A percentile compares a stretch with the other conserved stretches of the same genome.
These are phyloP conservation scores for Hemitrygon akajei DNA, from an alignment of 2,797 vertebrate species.

Conservation along the genomic window DNA sequence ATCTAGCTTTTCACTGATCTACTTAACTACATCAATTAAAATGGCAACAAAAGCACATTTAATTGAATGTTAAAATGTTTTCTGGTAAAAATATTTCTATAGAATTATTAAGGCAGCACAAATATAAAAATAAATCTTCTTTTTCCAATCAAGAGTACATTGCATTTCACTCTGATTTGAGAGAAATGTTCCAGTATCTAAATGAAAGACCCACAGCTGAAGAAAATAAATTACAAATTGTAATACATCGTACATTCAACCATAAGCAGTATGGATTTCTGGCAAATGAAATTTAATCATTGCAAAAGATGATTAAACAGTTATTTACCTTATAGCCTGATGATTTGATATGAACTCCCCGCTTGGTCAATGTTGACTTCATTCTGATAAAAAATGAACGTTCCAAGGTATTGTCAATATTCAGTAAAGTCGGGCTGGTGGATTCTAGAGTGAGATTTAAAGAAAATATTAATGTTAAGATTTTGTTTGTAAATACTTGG, in stretches of 20 bases:
- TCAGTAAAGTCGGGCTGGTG: constrained; percentile 82
- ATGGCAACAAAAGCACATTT: not conserved
- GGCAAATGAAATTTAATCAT: not conserved
- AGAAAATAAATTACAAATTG: not conserved
- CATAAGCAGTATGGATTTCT: not conserved
- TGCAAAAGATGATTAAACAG: not conserved
- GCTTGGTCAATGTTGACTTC: constrained; percentile 98
- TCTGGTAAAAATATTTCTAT: not conserved
- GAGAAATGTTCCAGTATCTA: not conserved
- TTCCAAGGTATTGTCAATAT: constrained; percentile 83
- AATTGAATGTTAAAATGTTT: constrained; percentile 1
- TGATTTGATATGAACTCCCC: constrained; percentile 98
- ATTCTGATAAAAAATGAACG: constrained; percentile 97
- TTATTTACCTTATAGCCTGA: constrained; percentile 87
- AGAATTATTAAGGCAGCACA: not conserved
- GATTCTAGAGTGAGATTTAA: constrained; percentile 74
- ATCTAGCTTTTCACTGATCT: not conserved
- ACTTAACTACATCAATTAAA: not conserved
- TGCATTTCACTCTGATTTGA: not conserved
- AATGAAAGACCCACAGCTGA: not conserved
- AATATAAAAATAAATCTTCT: not conserved
- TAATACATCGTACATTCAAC: not conserved
- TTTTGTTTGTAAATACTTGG: not conserved
- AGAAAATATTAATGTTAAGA: constrained; percentile 54
- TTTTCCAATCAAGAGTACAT: not conserved